A percentile compares a stretch with the other conserved stretches of the same genome.
Evolutionary conservation across 2,113 vertebrate species (phyloP).

Genomic region (Beaufortia kweichowensis): DNA sequence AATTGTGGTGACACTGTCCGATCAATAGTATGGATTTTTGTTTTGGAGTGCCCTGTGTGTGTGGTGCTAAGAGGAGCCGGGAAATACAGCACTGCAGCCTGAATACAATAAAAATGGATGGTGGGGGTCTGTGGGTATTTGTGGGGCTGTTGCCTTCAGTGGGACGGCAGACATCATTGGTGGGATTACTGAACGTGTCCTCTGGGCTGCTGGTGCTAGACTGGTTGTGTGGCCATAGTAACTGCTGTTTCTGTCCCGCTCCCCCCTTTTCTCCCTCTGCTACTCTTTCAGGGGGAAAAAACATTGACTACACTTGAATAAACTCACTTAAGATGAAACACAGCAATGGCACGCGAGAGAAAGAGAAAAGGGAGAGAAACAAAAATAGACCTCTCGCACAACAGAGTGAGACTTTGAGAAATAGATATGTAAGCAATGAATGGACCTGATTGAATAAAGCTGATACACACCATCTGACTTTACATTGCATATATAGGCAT

Average conservation of each 20-base stretch:
- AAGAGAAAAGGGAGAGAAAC: constrained; percentile 26
- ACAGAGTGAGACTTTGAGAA: constrained; percentile 15
- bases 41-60: constrained; percentile 99
- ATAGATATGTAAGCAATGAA: constrained; percentile 22
- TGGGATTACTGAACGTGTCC: constrained; percentile 88
- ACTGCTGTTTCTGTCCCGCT: constrained; percentile 61
- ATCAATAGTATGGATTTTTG: constrained; percentile 99
- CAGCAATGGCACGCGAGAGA: constrained; percentile 47
- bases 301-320: constrained; percentile 73
- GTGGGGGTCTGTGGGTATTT: constrained; percentile 89
- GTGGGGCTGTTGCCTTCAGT: constrained; percentile 90
- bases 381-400: not conserved
- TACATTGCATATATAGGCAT: not conserved
- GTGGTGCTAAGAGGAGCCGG: constrained; percentile 95
- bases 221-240: constrained; percentile 65
- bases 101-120: constrained; percentile 99
- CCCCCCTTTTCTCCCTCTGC: constrained; percentile 61
- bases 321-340: constrained; percentile 73
- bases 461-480: constrained; percentile 9
- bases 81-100: constrained; percentile 94
- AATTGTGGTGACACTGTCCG: constrained; percentile 99
- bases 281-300: constrained; percentile 68
- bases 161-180: constrained; percentile 85
- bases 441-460: constrained; percentile 37
- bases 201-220: constrained; percentile 77